A percentile compares a stretch with the other conserved stretches of the same genome.
Conservation (phyloP, 2,113 vertebrate species). For the Caranx ignobilis region DNA sequence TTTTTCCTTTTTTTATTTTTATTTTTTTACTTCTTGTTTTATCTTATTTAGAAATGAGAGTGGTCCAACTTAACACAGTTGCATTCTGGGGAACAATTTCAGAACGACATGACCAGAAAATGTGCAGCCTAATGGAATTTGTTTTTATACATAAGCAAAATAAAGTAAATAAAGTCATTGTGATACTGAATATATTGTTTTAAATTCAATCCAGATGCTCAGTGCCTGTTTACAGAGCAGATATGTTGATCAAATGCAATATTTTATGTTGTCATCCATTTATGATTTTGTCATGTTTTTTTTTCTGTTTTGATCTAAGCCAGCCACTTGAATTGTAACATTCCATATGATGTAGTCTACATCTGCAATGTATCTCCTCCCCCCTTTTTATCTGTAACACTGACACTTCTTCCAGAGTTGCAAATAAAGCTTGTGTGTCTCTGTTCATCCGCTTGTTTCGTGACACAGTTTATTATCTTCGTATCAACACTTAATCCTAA, state of each 20-base stretch:
- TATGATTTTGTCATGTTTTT: constrained; percentile 47
- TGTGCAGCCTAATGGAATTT: constrained; percentile 37
- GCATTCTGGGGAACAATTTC: constrained; percentile 46
- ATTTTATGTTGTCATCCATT: constrained; percentile 60
- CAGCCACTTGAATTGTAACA: constrained; percentile 73
- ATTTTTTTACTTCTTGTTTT: constrained; percentile 19
- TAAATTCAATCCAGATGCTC: constrained; percentile 57
- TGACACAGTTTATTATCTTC: constrained; percentile 40
- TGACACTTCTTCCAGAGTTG: constrained; percentile 63
- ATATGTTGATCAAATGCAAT: constrained; percentile 74
- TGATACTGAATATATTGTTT: constrained; percentile 56
- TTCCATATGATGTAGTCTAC: constrained; percentile 73
- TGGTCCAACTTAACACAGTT: constrained; percentile 53
- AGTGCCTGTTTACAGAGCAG: constrained; percentile 54
- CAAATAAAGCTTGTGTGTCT: constrained; percentile 75
- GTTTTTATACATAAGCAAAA: constrained; percentile 56
- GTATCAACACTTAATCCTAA: constrained; percentile 1
- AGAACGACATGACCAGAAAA: constrained; percentile 35
- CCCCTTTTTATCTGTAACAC: constrained; percentile 64
- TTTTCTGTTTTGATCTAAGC: constrained; percentile 54
- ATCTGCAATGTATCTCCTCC: constrained; percentile 50
- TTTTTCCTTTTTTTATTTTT: neutral
- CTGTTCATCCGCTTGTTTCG: constrained; percentile 44
- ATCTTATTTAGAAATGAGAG: constrained; percentile 41
- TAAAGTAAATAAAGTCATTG: constrained; percentile 54